Evolutionary conservation across 2,113 vertebrate species (phyloP).

Genomic region (Hypocryptadius cinnamomeus): DNA sequence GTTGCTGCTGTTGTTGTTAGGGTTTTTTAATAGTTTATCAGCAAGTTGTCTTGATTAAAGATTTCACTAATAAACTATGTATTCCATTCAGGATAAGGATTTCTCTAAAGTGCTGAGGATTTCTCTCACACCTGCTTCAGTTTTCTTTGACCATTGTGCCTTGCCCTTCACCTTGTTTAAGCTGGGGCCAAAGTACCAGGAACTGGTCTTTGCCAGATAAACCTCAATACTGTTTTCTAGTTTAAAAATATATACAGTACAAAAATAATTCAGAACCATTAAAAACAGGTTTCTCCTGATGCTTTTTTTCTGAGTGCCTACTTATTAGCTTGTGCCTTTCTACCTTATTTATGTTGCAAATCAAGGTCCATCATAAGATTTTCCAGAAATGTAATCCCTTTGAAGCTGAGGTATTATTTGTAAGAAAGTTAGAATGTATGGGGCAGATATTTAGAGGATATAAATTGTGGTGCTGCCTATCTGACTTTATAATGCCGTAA

Average conservation of each 20-base stretch:
- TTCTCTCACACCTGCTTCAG: neutral
- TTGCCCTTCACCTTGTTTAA: neutral
- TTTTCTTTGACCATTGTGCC: neutral
- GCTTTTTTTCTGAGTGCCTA: neutral
- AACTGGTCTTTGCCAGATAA: neutral
- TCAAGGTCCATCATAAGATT: neutral
- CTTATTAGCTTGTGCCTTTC: neutral
- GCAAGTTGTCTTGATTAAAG: neutral
- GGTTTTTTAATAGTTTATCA: neutral
- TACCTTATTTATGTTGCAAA: neutral
- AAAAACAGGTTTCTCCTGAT: neutral
- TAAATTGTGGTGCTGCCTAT: neutral
- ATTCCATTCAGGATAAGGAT: neutral
- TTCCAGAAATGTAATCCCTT: neutral
- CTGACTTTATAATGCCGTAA: slow-evolving; percentile 1
- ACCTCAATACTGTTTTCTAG: neutral
- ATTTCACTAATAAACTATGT: neutral
- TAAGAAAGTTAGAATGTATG: neutral
- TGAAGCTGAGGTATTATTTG: neutral
- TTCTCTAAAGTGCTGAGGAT: neutral
- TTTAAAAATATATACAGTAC: neutral
- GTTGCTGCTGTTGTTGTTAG: neutral
- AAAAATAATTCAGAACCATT: neutral
- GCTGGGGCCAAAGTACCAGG: neutral
- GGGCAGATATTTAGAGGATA: neutral